Percentiles rank a stretch among this genome's conserved stretches.
Evolutionary conservation across 2,888 invertebrate species (phyloP).

Genomic region (Orthosia cruda): DNA sequence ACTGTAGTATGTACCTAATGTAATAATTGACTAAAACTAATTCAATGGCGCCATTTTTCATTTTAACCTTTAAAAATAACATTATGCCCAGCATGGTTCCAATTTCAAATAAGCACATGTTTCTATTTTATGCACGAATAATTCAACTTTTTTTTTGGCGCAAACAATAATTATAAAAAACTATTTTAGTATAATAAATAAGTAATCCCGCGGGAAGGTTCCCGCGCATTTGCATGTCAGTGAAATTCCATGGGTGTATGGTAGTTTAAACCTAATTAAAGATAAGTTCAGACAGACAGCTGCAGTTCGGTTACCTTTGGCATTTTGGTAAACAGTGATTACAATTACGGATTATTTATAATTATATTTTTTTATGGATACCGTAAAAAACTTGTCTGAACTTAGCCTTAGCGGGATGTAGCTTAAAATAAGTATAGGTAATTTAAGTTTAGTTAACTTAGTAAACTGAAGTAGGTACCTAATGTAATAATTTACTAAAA

Average conservation of each 20-base stretch:
- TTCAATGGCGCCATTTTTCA: too few relatives aligned
- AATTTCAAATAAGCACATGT: too few relatives aligned
- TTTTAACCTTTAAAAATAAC: too few relatives aligned
- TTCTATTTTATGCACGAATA: too few relatives aligned
- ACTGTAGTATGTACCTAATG: too few relatives aligned
- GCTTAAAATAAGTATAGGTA: constrained; percentile 13
- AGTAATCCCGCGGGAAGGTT: not conserved
- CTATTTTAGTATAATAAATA: too few relatives aligned
- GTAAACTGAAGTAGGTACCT: too few relatives aligned
- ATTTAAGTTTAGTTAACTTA: constrained; percentile 11
- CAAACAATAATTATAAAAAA: too few relatives aligned
- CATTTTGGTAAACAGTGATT: not conserved
- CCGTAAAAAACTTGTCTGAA: not conserved
- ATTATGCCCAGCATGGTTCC: too few relatives aligned
- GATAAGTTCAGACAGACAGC: constrained; percentile 35
- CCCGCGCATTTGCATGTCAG: constrained; percentile 28
- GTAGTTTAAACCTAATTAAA: not conserved
- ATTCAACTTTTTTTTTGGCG: too few relatives aligned
- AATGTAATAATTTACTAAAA: constrained; percentile 14
- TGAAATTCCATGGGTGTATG: not conserved
- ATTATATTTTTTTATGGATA: not conserved
- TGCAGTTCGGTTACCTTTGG: not conserved
- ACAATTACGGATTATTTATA: not conserved
- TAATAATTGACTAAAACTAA: too few relatives aligned
- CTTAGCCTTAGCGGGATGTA: constrained; percentile 14